These are phyloP conservation scores for Metaphire vulgaris DNA, from an alignment of 1,140 invertebrate species.

Conservation along the genomic window DNA sequence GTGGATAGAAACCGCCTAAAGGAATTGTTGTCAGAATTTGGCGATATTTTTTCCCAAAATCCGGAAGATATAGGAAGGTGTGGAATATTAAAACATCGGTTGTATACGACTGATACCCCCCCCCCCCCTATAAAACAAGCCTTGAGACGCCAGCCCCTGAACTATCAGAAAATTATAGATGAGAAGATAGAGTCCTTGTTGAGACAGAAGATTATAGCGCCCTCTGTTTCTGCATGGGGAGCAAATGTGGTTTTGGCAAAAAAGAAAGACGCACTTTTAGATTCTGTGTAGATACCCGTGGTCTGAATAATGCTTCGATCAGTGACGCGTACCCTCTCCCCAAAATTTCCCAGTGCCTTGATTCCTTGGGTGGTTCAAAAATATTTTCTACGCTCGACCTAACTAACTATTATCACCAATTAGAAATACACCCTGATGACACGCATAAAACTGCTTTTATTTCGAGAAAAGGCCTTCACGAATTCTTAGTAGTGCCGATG, in stretches of 20 bases:
- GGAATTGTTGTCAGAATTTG: too few species aligned
- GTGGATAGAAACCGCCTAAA: too few species aligned
- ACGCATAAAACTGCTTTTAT: slow-evolving; percentile 42
- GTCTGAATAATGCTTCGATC: slow-evolving; percentile 36
- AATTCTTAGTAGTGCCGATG: slow-evolving; percentile 37
- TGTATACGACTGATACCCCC: too few species aligned
- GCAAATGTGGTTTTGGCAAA: slow-evolving; percentile 38
- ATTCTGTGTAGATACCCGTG: slow-evolving; percentile 38
- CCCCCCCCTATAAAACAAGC: slow-evolving; percentile 17
- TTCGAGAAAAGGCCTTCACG: slow-evolving; percentile 14
- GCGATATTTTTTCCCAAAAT: too few species aligned
- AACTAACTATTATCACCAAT: slow-evolving; percentile 46
- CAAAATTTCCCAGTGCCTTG: slow-evolving; percentile 38
- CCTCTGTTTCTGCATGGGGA: slow-evolving; percentile 34
- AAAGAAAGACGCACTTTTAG: slow-evolving; percentile 36
- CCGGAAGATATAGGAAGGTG: too few species aligned
- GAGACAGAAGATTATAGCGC: slow-evolving; percentile 10
- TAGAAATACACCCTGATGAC: slow-evolving; percentile 41
- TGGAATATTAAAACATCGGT: too few species aligned
- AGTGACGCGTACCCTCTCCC: slow-evolving; percentile 35
- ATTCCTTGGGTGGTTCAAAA: slow-evolving; percentile 29
- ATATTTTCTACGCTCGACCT: slow-evolving; percentile 36
- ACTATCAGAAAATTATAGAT: background rate
- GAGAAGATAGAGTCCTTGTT: background rate
- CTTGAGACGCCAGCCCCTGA: background rate